phyloP scores from a whole-genome alignment of 2,888 invertebrate species.

The Parnassius apollo region DNA sequence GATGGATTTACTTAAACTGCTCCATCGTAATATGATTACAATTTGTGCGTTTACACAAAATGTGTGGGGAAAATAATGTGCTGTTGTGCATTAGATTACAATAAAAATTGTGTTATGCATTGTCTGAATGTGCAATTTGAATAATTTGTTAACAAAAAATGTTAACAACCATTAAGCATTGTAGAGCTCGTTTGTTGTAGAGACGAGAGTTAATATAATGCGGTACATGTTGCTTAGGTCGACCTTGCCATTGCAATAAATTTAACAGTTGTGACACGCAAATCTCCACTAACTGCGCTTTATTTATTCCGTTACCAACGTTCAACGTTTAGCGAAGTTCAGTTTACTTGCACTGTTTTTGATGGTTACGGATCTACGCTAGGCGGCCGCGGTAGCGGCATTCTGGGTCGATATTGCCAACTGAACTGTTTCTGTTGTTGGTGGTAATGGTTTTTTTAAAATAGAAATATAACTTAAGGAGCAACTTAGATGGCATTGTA shows the following conservation, averaged over 20 bases:
- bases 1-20: no score
- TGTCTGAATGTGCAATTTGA: background rate
- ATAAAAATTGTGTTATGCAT: background rate
- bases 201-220: constrained; percentile 26
- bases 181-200: constrained; percentile 7
- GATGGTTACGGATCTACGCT: constrained; percentile 32
- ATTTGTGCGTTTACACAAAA: no score
- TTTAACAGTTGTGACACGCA: constrained; percentile 67
- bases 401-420: background rate
- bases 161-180: background rate
- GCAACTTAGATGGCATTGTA: no score
- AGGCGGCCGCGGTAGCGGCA: background rate
- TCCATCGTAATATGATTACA: no score
- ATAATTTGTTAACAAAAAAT: constrained; percentile 7
- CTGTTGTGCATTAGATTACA: no score
- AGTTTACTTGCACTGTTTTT: constrained; percentile 47
- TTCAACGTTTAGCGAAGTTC: constrained; percentile 36
- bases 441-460: no score
- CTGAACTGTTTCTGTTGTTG: no score
- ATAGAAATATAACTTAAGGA: no score
- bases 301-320: constrained; percentile 53
- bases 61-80: no score
- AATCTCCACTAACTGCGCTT: constrained; percentile 66
- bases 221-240: constrained; percentile 39
- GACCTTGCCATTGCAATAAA: constrained; percentile 67